Evolutionary conservation across 2,797 vertebrate species (phyloP), one percentile per base, ranked within the genome.

Genomic region (Naso thynnoides): DNA sequence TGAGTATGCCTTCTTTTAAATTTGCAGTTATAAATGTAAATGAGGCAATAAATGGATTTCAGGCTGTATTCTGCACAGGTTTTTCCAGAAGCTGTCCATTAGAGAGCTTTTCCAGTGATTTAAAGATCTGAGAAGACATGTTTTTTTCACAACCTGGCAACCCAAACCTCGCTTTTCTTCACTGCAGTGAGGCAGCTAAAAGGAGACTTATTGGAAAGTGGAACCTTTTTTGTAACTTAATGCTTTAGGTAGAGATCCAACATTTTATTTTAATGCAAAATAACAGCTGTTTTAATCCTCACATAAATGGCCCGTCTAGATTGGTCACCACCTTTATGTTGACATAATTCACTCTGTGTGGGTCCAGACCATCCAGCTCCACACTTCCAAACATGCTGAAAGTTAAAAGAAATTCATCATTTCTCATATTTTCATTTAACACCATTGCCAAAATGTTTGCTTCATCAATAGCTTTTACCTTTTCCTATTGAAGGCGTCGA

Each of bases 351-450:
- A 95, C 92, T 73, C 86, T 91, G 53, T 73, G 73, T 10, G 93
- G 92, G 71, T 93, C 92, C 55, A 95, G 86, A 49, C 68, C 74
- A 57, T 93, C 92, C 73, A 95, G 76, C 72, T 95, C 95, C 36
- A 95, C 88, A 61, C 94, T 92, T 66, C 93, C 94, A 84, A 95
- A 94, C 94, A 95, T 95, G 86, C 95, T 95, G 83, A 4, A 33
- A 18, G 82, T 52, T 23, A 50, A 56, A 10, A 49, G 4, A 18
- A 38, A 1, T 45, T 1, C 2, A 53, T 7, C 2, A 21, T 23
- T 39, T 21, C 3, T 52, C 23, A 23, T 5, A 5, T 1, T 14
- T 2, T 11, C 0, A 19, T 10, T 0, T 59, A 54, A 41, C 21
- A 66, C 1, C 0, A 27, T 2, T 8, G 7, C 1, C 27, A 29